These are phyloP conservation scores for Heliconius eleuchia DNA, from an alignment of 1,140 invertebrate species.

Conservation along the genomic window DNA sequence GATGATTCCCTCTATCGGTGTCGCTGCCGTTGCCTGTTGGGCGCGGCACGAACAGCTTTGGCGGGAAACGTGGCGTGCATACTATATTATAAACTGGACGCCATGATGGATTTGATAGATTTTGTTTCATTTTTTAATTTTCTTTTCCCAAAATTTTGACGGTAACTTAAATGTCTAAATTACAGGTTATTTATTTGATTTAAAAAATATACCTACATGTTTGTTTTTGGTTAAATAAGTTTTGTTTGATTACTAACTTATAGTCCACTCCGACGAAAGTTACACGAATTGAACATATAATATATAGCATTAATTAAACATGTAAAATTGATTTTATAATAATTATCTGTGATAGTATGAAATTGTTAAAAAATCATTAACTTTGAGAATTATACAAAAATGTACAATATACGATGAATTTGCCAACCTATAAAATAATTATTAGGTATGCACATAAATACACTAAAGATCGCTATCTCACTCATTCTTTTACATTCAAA, in stretches of 20 bases:
- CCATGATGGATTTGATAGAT: neutral
- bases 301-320: no score
- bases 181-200: no score
- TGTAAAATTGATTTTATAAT: no score
- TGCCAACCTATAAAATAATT: neutral
- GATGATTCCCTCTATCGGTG: constrained; percentile 73
- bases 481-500: constrained; percentile 29
- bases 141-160: neutral
- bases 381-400: no score
- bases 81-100: constrained; percentile 9
- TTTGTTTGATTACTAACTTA: no score
- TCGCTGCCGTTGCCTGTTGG: constrained; percentile 46
- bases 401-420: no score
- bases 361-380: no score
- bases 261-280: no score
- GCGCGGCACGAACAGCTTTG: constrained; percentile 68
- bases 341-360: no score
- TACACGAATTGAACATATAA: no score
- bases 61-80: constrained; percentile 58
- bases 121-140: neutral
- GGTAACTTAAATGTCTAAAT: neutral
- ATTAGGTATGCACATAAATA: neutral
- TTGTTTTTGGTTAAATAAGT: no score
- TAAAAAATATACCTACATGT: no score
- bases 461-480: constrained; percentile 34